Percentiles rank a stretch among this genome's conserved stretches.
phyloP scores from a whole-genome alignment of 2,113 vertebrate genomes.

The human region DNA sequence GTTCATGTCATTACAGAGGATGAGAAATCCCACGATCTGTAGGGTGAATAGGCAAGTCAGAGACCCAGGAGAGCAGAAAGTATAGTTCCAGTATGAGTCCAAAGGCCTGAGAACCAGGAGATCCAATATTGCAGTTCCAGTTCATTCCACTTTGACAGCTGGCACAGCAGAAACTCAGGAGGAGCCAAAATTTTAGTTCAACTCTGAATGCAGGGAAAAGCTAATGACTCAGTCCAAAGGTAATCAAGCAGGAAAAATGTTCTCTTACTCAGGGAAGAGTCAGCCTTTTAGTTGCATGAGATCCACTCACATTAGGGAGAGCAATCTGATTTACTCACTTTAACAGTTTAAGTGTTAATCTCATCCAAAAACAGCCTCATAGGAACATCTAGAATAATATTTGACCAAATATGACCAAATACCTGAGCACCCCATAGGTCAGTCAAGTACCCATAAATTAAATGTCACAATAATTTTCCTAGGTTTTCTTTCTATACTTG shows the following conservation, averaged over 20 bases:
- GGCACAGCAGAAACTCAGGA: not conserved
- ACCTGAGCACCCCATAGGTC: not conserved
- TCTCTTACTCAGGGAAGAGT: not conserved
- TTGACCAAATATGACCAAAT: not conserved
- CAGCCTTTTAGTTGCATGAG: not conserved
- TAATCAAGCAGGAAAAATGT: not conserved
- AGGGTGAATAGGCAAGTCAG: not conserved
- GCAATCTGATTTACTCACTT: not conserved
- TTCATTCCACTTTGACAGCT: not conserved
- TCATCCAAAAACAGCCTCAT: not conserved
- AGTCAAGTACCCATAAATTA: not conserved
- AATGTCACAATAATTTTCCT: not conserved
- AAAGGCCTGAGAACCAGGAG: not conserved
- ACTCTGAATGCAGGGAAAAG: not conserved
- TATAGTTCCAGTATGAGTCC: not conserved
- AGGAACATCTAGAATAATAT: not conserved
- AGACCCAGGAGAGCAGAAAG: no score
- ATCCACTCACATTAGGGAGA: not conserved
- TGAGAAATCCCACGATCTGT: not conserved
- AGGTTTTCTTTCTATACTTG: not conserved
- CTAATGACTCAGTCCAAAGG: not conserved
- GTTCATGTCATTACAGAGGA: not conserved
- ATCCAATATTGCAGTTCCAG: not conserved
- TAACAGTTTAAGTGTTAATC: not conserved
- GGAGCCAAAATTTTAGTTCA: not conserved